Conservation (phyloP, 2,113 vertebrate species). For the Ictalurus furcatus region DNA sequence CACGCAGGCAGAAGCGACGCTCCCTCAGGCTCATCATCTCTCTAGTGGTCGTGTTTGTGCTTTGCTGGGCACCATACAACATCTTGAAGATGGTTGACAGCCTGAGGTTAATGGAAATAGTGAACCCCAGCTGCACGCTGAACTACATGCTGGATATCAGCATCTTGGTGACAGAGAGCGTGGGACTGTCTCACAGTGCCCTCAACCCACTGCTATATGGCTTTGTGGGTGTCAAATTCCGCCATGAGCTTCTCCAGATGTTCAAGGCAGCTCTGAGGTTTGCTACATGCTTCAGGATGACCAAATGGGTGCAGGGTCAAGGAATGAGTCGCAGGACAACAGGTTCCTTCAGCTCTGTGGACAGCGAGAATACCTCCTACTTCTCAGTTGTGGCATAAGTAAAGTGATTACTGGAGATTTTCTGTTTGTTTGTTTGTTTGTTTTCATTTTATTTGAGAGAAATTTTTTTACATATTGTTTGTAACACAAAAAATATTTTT, state of each 20-base stretch:
- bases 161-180: constrained; percentile 68
- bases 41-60: constrained; percentile 72
- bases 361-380: constrained; percentile 73
- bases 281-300: constrained; percentile 50
- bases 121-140: constrained; percentile 62
- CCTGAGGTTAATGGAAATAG: constrained; percentile 57
- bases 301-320: constrained; percentile 47
- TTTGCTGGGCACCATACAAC: constrained; percentile 81
- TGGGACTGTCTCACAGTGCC: constrained; percentile 79
- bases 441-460: background rate
- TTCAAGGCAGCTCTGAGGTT: constrained; percentile 64
- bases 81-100: constrained; percentile 71
- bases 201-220: constrained; percentile 82
- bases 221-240: constrained; percentile 79
- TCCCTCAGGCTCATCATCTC: constrained; percentile 72
- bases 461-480: background rate
- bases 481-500: background rate
- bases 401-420: background rate
- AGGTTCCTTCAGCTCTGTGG: constrained; percentile 65
- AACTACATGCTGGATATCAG: constrained; percentile 69
- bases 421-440: background rate
- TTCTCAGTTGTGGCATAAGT: constrained; percentile 69
- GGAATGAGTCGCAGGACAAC: constrained; percentile 52
- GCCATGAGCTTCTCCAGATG: constrained; percentile 70
- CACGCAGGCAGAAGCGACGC: constrained; percentile 72